Evolutionary conservation across 2,113 vertebrate species (phyloP).

Genomic region (Hemicordylus capensis): DNA sequence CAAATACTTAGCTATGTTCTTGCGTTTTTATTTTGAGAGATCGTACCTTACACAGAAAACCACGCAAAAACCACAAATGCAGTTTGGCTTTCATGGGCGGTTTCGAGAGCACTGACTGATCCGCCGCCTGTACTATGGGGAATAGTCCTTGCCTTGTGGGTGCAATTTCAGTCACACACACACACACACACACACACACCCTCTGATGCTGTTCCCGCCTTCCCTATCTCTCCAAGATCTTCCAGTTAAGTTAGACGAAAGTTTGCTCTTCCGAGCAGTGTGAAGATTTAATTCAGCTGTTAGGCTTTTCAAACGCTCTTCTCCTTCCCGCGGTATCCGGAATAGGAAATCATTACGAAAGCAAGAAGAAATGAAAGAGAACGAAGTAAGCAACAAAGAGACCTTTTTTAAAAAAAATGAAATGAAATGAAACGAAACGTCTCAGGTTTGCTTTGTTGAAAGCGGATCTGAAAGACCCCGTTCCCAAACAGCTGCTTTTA

Average conservation of each 20-base stretch:
- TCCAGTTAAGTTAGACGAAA: not conserved
- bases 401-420: not conserved
- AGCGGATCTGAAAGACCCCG: too few species aligned
- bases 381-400: not conserved
- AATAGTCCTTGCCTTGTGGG: too few species aligned
- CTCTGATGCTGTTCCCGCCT: not conserved
- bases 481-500: not conserved
- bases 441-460: not conserved
- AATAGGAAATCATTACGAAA: too few species aligned
- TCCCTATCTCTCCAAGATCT: not conserved
- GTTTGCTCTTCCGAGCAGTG: not conserved
- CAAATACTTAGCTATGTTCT: not conserved
- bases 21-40: not conserved
- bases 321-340: not conserved
- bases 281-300: not conserved
- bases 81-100: not conserved
- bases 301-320: not conserved
- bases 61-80: too few species aligned
- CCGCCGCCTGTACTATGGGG: too few species aligned
- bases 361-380: not conserved
- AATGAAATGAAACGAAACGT: too few species aligned
- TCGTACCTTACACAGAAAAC: too few species aligned
- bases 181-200: not conserved
- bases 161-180: not conserved
- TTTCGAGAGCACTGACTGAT: too few species aligned